phyloP scores from a whole-genome alignment of 2,797 vertebrate species.

The Alectoris magna region DNA sequence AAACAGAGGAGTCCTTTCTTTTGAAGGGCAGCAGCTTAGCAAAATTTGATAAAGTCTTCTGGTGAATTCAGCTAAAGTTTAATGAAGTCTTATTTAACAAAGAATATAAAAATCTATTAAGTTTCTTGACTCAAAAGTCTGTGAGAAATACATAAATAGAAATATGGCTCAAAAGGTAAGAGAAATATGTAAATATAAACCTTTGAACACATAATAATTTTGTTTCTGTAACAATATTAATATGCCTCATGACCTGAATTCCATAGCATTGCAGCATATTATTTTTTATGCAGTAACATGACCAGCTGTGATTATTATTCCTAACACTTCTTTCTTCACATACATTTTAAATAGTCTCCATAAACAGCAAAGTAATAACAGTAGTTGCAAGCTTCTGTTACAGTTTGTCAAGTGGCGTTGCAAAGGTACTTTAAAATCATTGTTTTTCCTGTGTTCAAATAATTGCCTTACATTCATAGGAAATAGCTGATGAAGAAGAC shows the following conservation, averaged over 20 bases:
- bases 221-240: background rate
- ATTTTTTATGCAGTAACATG: background rate
- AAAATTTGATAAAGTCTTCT: background rate
- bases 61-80: background rate
- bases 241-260: background rate
- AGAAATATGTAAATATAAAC: background rate
- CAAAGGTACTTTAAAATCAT: background rate
- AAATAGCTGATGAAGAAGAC: slow-evolving; percentile 43
- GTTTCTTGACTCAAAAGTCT: background rate
- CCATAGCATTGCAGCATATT: background rate
- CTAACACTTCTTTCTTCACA: background rate
- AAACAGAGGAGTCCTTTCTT: background rate
- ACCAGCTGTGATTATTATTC: background rate
- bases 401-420: background rate
- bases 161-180: background rate
- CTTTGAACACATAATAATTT: background rate
- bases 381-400: background rate
- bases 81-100: background rate
- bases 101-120: background rate
- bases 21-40: background rate
- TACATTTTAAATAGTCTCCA: background rate
- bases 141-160: background rate
- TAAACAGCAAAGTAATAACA: background rate
- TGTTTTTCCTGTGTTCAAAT: background rate
- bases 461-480: background rate